phyloP scores from a whole-genome alignment of 1,140 invertebrate species.

The Atopsyche davidsoni region DNA sequence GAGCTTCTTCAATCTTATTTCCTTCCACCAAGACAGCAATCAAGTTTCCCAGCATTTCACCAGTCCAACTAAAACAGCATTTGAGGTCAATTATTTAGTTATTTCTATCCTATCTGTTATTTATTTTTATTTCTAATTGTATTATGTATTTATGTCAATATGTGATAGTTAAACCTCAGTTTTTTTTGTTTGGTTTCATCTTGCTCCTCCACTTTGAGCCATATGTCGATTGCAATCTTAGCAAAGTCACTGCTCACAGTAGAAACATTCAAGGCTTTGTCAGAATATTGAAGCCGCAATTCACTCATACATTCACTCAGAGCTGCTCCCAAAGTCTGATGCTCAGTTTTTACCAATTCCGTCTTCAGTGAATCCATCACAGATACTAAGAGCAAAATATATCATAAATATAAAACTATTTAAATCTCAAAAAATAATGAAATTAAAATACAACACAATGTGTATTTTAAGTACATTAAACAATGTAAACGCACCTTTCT shows the following conservation, averaged over 20 bases:
- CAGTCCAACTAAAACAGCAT: conserved; percentile 22
- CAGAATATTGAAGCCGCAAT: conserved; percentile 4
- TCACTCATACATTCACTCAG: conserved; percentile 1
- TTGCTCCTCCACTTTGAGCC: conserved; percentile 19
- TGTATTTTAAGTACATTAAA: too few relatives aligned
- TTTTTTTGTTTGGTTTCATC: background rate
- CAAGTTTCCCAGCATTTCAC: conserved; percentile 21
- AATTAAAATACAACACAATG: too few relatives aligned
- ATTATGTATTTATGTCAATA: conserved; percentile 2
- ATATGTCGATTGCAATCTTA: conserved; percentile 25
- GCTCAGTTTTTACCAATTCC: background rate
- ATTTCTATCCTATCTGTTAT: conserved; percentile 1
- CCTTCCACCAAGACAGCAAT: conserved; percentile 10
- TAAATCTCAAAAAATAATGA: too few relatives aligned
- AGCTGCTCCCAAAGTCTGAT: conserved; percentile 10
- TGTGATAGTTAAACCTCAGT: background rate
- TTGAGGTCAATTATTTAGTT: background rate
- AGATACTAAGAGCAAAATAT: too few relatives aligned
- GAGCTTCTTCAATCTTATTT: conserved; percentile 9
- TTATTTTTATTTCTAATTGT: background rate
- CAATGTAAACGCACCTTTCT: too few relatives aligned
- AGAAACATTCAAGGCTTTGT: conserved; percentile 6
- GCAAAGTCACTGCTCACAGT: conserved; percentile 20
- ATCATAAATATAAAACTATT: too few relatives aligned
- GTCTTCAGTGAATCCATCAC: too few relatives aligned